These are phyloP conservation scores for Eulithis prunata DNA, from an alignment of 2,888 invertebrate genomes.

Conservation along the genomic window DNA sequence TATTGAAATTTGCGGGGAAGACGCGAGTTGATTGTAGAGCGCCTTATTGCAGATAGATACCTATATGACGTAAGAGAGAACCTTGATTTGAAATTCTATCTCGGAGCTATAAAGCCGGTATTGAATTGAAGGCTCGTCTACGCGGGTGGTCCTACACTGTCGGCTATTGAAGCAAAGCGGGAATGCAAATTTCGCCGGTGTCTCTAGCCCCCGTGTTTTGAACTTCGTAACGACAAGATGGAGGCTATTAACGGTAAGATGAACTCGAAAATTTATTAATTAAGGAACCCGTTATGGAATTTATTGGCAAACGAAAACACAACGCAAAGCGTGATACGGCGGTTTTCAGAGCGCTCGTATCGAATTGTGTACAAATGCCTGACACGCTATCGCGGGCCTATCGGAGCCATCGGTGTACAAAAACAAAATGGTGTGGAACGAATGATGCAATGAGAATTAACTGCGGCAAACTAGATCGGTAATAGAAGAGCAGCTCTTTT, in stretches of 20 bases:
- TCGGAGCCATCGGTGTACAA: constrained; percentile 59
- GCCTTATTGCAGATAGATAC: constrained; percentile 67
- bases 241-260: constrained; percentile 57
- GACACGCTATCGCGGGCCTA: constrained; percentile 54
- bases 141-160: constrained; percentile 82
- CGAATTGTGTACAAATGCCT: constrained; percentile 50
- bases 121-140: constrained; percentile 63
- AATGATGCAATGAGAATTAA: constrained; percentile 75
- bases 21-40: constrained; percentile 68
- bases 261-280: constrained; percentile 52
- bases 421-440: constrained; percentile 69
- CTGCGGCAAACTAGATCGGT: constrained; percentile 74
- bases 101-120: constrained; percentile 73
- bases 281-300: constrained; percentile 34
- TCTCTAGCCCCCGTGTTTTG: constrained; percentile 65
- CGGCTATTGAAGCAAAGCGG: constrained; percentile 72
- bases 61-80: constrained; percentile 48
- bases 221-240: constrained; percentile 61
- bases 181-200: constrained; percentile 81
- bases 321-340: constrained; percentile 49
- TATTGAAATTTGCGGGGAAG: constrained; percentile 68
- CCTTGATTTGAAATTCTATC: constrained; percentile 66
- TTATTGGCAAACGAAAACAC: constrained; percentile 46
- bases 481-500: constrained; percentile 71
- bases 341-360: constrained; percentile 45